phyloP scores from a whole-genome alignment of 2,113 vertebrate species.

The Aspiorhynchus laticeps region DNA sequence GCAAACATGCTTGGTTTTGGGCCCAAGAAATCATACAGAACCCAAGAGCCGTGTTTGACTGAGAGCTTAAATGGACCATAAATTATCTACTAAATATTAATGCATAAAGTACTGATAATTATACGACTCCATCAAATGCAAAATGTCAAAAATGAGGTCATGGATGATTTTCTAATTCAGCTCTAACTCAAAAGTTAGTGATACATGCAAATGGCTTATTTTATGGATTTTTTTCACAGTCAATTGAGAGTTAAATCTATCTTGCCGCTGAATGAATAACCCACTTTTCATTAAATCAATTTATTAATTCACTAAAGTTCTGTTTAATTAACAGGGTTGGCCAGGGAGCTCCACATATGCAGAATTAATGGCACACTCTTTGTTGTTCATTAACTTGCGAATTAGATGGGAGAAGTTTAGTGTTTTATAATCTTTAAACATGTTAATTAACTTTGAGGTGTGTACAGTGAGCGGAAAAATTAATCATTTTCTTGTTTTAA shows the following conservation, averaged over 20 bases:
- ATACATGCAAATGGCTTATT: too few relatives aligned
- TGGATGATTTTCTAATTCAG: too few relatives aligned
- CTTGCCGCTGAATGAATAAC: conserved; percentile 63
- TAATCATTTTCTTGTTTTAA: conserved; percentile 63
- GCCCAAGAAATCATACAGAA: conserved; percentile 3
- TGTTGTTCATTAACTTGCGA: conserved; percentile 64
- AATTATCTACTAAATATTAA: conserved; percentile 10
- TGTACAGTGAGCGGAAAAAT: conserved; percentile 57
- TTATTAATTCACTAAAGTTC: conserved; percentile 70
- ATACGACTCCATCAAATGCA: conserved; percentile 12
- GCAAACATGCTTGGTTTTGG: neutral
- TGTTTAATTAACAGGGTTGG: conserved; percentile 72
- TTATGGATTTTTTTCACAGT: too few relatives aligned
- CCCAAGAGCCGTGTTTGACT: neutral
- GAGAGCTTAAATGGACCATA: conserved; percentile 9
- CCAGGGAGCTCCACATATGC: conserved; percentile 64
- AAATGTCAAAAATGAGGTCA: conserved; percentile 32
- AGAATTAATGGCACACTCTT: conserved; percentile 67
- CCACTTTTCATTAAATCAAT: conserved; percentile 63
- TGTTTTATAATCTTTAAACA: conserved; percentile 66
- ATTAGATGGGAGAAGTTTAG: conserved; percentile 59
- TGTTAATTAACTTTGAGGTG: conserved; percentile 69
- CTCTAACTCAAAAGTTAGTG: too few relatives aligned
- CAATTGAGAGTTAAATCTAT: conserved; percentile 59
- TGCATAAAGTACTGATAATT: conserved; percentile 22